Percentiles rank a stretch among this genome's conserved stretches.
phyloP scores from a whole-genome alignment of 23 tunicate species.

The Ascidia mentula region DNA sequence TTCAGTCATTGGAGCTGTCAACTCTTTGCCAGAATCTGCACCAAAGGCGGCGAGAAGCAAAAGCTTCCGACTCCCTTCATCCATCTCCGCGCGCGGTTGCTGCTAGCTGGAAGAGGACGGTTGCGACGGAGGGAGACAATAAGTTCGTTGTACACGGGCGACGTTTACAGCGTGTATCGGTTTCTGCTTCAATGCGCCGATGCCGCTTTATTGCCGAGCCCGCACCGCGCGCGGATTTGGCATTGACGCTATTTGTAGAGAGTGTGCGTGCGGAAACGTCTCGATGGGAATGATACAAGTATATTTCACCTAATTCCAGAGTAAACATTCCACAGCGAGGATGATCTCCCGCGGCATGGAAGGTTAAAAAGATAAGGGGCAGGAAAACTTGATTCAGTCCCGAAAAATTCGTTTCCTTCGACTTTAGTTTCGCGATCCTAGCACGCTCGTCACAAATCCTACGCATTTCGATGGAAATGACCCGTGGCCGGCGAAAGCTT shows the following conservation, averaged over 20 bases:
- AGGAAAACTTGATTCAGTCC: too few species aligned
- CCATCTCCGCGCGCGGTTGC: neutral
- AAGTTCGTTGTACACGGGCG: neutral
- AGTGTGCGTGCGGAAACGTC: too few species aligned
- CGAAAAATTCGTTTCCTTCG: too few species aligned
- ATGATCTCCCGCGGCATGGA: too few species aligned
- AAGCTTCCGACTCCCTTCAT: constrained; percentile 3
- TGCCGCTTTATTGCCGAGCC: constrained; percentile 5
- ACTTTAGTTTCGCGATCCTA: too few species aligned
- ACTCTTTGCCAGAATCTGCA: neutral
- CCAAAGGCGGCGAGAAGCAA: neutral
- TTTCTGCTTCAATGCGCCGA: neutral
- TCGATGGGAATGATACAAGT: too few species aligned
- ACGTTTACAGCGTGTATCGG: neutral
- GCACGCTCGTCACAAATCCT: too few species aligned
- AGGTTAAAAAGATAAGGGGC: too few species aligned
- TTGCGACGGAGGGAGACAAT: neutral
- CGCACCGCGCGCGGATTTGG: too few species aligned
- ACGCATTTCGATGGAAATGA: neutral
- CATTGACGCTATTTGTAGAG: too few species aligned
- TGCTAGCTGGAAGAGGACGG: neutral
- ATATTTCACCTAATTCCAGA: too few species aligned
- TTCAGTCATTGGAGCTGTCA: neutral
- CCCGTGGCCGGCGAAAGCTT: neutral
- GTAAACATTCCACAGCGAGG: too few species aligned